Percentiles rank a stretch among this genome's conserved stretches.
Conservation (phyloP, 2,113 vertebrate genomes). For the Petroica traversi region DNA sequence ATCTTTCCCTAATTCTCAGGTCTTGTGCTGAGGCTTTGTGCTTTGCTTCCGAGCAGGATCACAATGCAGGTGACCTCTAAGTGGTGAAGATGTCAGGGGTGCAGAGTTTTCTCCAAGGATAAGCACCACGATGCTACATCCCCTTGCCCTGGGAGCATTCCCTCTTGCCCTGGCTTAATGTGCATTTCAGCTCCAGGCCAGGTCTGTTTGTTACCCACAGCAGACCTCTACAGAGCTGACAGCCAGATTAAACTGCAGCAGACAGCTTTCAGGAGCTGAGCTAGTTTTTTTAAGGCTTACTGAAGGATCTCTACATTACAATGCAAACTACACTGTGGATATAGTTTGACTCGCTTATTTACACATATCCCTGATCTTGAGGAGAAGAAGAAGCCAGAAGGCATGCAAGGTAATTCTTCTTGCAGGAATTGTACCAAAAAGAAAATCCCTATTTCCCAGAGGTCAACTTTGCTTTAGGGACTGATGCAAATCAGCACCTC, state of each 20-base stretch:
- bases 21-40: neutral
- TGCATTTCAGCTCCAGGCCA: neutral
- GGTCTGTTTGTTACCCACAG: neutral
- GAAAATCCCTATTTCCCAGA: slow-evolving; percentile 9
- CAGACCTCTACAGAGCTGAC: neutral
- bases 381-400: neutral
- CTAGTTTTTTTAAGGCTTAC: neutral
- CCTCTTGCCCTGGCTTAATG: neutral
- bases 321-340: neutral
- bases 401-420: neutral
- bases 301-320: neutral
- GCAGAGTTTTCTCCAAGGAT: neutral
- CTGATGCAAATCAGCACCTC: slow-evolving; percentile 23
- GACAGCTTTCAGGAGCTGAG: neutral
- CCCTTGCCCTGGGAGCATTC: neutral
- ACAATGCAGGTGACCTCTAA: neutral
- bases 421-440: neutral
- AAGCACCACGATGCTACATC: neutral
- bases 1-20: neutral
- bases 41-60: neutral
- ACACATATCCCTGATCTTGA: neutral
- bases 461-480: neutral
- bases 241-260: neutral
- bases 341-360: neutral
- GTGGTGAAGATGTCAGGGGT: neutral